Evolutionary conservation across 2,888 invertebrate genomes (phyloP), one percentile per base, ranked within the genome.

Genomic region (Lomographa bimaculata): DNA sequence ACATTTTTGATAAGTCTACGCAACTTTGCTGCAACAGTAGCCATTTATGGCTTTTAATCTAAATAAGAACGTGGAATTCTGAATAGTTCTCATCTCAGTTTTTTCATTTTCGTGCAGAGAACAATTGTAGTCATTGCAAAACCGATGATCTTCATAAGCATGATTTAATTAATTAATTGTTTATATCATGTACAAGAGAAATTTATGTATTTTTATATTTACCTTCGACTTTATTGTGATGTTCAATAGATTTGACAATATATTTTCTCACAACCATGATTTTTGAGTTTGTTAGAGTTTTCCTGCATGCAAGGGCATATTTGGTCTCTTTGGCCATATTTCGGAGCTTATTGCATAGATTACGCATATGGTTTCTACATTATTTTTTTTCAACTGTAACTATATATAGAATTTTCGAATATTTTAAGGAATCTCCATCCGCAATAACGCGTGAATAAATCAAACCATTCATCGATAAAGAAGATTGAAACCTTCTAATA

Each of bases 1-100:
- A 61, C 53, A 24, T 65, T 43, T 30, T 54, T 42, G 2, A 63
- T 36, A 25, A 38, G 9, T 10, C 30, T 56, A 7, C 50, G 30
- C 6, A 54, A 32, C 32, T 50, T 42, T 8, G 32, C 7, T 23
- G 44, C 46, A 0, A 26, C 30, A 18, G 17, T n/a, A 33, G 1
- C 21, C 7, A 4, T 50, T 8, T 8, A 44, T 41, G 1, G 41
- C 17, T n/a, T 45, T 46, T 18, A 41, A 12, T 21, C 45, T 20
- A 20, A 50, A 37, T 1, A 20, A 6, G 27, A 50, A 41, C 9
- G 38, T 39, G 7, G 40, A 34, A 24, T 40, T 46, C 12, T 50
- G 29, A 35, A 24, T 50, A 8, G 29, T 12, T 28, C 12, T 37
- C 1, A 29, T 3, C 1, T 20, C 8, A 4, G n/a, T 6, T 2